Percentiles rank a stretch among this genome's conserved stretches.
These are phyloP conservation scores for Arbacia lixula DNA, from an alignment of 53 echinoderm and acorn worm genomes.

Conservation along the genomic window DNA sequence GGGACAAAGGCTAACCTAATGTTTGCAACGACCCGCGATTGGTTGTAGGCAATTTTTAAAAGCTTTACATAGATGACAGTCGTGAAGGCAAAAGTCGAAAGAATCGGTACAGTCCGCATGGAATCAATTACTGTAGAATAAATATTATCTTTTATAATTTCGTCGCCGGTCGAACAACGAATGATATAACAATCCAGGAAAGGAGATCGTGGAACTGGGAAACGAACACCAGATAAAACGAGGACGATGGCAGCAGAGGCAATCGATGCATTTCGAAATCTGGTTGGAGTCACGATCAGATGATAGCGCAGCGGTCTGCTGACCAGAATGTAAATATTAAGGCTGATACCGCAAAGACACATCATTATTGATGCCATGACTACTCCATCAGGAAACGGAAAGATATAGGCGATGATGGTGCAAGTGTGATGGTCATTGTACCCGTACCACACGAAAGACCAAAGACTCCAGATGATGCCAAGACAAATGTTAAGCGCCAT, in stretches of 20 bases:
- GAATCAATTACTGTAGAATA: too few relatives aligned
- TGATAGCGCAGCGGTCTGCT: constrained; percentile 1
- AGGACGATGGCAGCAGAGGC: neutral
- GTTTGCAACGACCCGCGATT: neutral
- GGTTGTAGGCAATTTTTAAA: neutral
- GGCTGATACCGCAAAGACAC: neutral
- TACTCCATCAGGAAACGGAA: neutral
- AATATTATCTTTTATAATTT: too few relatives aligned
- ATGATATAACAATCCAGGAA: neutral
- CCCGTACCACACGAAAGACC: neutral
- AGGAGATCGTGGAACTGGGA: neutral
- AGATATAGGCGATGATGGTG: neutral
- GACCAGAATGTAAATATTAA: neutral
- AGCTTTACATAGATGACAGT: neutral
- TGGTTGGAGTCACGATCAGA: neutral
- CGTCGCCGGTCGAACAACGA: neutral
- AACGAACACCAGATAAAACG: neutral
- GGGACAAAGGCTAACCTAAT: neutral
- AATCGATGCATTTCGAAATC: neutral
- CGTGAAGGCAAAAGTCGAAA: neutral
- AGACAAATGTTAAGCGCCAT: too few relatives aligned
- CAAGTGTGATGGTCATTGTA: neutral
- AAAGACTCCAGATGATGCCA: neutral
- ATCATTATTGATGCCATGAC: neutral
- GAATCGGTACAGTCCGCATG: neutral